Conservation (phyloP, 2,797 vertebrate species). For the Rallus crepitans region DNA sequence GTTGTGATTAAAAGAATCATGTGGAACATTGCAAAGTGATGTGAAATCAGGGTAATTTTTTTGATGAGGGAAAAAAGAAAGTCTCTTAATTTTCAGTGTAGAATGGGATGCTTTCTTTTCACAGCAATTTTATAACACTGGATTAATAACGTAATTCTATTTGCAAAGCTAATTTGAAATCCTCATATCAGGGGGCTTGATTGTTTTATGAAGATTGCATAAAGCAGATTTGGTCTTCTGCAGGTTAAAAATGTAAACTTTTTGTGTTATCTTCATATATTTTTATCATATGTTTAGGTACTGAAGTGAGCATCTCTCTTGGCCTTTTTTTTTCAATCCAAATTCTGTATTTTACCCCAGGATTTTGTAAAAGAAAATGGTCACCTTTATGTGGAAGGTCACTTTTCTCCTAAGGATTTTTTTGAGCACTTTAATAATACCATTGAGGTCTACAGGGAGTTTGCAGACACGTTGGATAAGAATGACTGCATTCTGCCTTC, state of each 20-base stretch:
- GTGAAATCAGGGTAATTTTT: neutral
- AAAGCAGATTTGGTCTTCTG: neutral
- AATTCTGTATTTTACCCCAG: conserved; percentile 53
- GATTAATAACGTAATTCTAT: conserved; percentile 33
- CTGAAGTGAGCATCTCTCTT: neutral
- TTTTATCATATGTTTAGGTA: neutral
- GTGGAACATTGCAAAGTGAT: neutral
- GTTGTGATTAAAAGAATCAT: neutral
- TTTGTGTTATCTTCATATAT: neutral
- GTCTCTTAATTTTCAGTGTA: neutral
- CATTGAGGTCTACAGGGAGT: conserved; percentile 81
- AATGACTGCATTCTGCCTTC: conserved; percentile 78
- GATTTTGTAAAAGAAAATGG: conserved; percentile 75
- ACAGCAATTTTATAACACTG: neutral
- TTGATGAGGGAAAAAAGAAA: neutral
- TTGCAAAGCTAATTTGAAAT: conserved; percentile 32
- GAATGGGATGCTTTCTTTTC: neutral
- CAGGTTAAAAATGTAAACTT: neutral
- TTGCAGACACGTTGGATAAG: conserved; percentile 71
- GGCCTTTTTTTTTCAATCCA: conserved; percentile 16
- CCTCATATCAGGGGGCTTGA: neutral
- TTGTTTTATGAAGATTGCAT: neutral
- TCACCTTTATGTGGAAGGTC: conserved; percentile 70
- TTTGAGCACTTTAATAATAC: conserved; percentile 82
- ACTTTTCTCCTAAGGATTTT: conserved; percentile 79